Evolutionary conservation across 2,888 invertebrate species (phyloP).

Genomic region (Lysandra coridon): DNA sequence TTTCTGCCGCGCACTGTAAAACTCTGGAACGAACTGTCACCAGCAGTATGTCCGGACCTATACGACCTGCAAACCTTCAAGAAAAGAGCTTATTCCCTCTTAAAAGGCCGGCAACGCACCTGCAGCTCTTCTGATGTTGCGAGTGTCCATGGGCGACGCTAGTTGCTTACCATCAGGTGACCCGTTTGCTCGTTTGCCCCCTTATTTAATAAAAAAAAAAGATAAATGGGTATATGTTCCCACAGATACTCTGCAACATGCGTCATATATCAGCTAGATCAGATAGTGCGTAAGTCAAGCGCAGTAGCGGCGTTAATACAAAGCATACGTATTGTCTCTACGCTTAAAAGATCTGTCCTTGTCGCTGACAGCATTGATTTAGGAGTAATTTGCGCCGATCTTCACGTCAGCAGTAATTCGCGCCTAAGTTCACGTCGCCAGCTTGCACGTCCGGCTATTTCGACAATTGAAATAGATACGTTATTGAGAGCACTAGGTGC

Average conservation of each 20-base stretch:
- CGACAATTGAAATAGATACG: background rate
- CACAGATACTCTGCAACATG: background rate
- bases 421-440: background rate
- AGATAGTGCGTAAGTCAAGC: background rate
- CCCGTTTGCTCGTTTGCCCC: no score
- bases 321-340: slow-evolving; percentile 37
- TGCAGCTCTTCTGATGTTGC: no score
- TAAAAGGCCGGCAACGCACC: no score
- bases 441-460: background rate
- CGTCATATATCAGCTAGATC: background rate
- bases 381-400: background rate
- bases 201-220: no score
- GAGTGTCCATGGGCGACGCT: no score
- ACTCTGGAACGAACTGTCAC: no score
- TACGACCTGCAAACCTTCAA: no score
- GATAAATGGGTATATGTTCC: background rate
- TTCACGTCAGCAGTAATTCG: background rate
- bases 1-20: no score
- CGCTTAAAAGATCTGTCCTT: slow-evolving; percentile 47
- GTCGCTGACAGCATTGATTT: slow-evolving; percentile 27
- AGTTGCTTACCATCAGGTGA: no score
- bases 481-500: background rate
- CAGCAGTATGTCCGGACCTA: no score
- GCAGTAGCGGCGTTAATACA: background rate
- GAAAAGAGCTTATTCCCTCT: no score